A percentile compares a stretch with the other conserved stretches of the same genome.
Conservation (phyloP, 2,888 invertebrate genomes). For the Drosophila macrospina region DNA sequence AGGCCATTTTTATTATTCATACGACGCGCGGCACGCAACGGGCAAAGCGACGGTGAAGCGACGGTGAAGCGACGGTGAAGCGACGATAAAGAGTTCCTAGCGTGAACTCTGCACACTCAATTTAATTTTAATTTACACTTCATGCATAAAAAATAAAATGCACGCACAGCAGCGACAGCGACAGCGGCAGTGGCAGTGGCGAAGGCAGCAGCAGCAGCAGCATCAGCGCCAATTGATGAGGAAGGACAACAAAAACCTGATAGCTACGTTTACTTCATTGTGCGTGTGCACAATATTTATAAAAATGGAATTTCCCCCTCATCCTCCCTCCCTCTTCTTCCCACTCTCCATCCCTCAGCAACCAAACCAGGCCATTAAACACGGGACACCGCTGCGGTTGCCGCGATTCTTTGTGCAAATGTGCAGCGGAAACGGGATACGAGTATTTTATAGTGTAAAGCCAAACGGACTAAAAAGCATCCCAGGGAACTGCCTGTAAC, state of each 20-base stretch:
- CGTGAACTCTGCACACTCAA: constrained; percentile 57
- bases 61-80: constrained; percentile 18
- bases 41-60: no score
- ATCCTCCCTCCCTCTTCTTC: background rate
- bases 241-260: constrained; percentile 37
- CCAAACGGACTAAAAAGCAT: background rate
- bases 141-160: constrained; percentile 73
- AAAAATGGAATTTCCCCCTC: constrained; percentile 65
- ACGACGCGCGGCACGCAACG: constrained; percentile 46
- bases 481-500: background rate
- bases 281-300: constrained; percentile 59
- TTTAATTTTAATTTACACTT: constrained; percentile 76
- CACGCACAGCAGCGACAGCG: constrained; percentile 29
- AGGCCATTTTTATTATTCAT: constrained; percentile 67
- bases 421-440: constrained; percentile 65
- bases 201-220: no score
- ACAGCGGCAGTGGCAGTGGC: background rate
- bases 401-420: constrained; percentile 63
- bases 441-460: constrained; percentile 35
- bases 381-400: constrained; percentile 61
- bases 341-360: background rate
- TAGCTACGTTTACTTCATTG: constrained; percentile 43
- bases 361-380: constrained; percentile 66
- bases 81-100: constrained; percentile 29
- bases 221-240: constrained; percentile 40